Evolutionary conservation across 1,140 invertebrate species (phyloP).

Genomic region (Pemphigus obesinymphae): DNA sequence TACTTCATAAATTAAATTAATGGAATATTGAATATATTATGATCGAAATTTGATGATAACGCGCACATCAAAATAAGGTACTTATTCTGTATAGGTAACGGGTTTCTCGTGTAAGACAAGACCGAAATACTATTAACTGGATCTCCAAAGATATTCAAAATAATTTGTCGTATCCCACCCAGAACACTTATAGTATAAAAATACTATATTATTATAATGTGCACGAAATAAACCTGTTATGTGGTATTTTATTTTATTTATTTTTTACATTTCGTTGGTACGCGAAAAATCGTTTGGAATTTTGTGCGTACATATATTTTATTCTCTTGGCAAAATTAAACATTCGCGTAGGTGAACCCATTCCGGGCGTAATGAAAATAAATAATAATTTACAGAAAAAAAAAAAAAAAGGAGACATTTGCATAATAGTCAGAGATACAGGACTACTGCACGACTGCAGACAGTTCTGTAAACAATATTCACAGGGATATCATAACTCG

Average conservation of each 20-base stretch:
- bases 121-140: neutral
- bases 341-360: neutral
- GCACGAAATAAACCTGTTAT: neutral
- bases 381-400: neutral
- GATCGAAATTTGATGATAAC: neutral
- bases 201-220: too few species aligned
- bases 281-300: neutral
- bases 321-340: neutral
- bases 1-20: too few species aligned
- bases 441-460: too few species aligned
- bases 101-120: neutral
- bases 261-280: neutral
- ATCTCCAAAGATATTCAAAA: neutral
- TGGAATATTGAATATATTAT: neutral
- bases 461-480: neutral
- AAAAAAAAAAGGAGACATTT: neutral
- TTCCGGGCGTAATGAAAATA: neutral
- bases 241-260: neutral
- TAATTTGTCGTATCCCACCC: neutral
- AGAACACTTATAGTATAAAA: neutral
- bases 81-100: neutral
- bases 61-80: neutral
- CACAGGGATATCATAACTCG: slow-evolving; percentile 7
- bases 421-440: neutral
- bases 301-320: neutral